Base-by-base conservation (phyloP, 2,113 vertebrate genomes). In the Syngnathus scovelli region DNA sequence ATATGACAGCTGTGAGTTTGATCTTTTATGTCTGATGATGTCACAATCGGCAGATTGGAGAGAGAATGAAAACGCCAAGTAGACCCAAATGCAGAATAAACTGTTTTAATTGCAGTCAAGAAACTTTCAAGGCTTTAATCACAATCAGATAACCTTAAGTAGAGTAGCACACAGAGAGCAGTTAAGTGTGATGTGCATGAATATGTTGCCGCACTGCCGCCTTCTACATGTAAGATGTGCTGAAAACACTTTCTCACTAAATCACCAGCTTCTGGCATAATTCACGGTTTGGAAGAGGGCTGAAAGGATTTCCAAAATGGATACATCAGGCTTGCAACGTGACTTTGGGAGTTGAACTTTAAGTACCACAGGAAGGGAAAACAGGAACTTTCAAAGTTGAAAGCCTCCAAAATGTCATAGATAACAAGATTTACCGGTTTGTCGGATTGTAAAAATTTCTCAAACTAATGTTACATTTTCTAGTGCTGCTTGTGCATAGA, bases 291-390 rank as follows among this genome's bases (percentile, higher is more conserved):
- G 68, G 64, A 76, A 60, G 55, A 71, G 43, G 37, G 65, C 33
- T 16, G 67, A 71, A 56, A 41, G 37, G 68, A 71, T 74, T 78
- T 70, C 39, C 66, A 75, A 63, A 73, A 56, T 58, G 70, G 68
- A 72, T 74, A 54, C 65, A 67, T 61, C 38, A 21, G 37, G 19
- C 60, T 41, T 41, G 19, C 60, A 61, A 61, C 19, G 5, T 61
- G 60, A 39, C 38, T 41, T 38, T 21, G 38, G 60, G 46, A 70
- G 52, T 51, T 33, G 38, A 56, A 64, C 27, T 80, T 85, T 68
- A 76, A 61, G 77, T 18, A 19, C 49, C 64, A 39, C 66, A 62
- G 63, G 51, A 80, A 72, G 63, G 63, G 65, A 67, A 69, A 16
- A 36, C 51, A 15, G 21, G 12, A 49, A 38, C 7, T 33, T 19